These are phyloP conservation scores for Sebastes aleutianus DNA, from an alignment of 2,797 vertebrate genomes.

Conservation along the genomic window DNA sequence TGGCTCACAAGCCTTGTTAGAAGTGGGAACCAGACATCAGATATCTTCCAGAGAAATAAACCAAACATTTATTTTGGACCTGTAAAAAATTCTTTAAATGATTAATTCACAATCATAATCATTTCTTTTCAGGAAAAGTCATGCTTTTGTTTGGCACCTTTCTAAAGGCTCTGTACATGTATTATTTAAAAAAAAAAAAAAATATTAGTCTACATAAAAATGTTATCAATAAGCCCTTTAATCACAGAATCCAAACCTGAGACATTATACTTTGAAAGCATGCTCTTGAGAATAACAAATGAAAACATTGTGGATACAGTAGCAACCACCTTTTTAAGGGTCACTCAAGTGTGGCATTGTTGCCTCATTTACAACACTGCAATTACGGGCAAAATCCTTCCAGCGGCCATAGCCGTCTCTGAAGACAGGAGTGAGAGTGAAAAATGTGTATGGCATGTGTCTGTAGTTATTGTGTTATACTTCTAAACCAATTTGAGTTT, in stretches of 20 bases:
- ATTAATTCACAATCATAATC: no score
- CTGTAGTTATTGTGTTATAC: constrained; percentile 33
- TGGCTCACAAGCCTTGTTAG: no score
- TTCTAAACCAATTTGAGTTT: constrained; percentile 36
- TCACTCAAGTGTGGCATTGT: background rate
- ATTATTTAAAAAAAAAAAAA: no score
- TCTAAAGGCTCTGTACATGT: no score
- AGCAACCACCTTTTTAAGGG: constrained; percentile 10
- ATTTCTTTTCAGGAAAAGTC: no score
- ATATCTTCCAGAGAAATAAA: no score
- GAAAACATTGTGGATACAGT: background rate
- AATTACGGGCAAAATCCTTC: constrained; percentile 17
- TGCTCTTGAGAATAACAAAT: background rate
- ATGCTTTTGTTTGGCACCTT: no score
- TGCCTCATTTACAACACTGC: constrained; percentile 12
- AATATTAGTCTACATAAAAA: no score
- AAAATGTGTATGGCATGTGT: constrained; percentile 27
- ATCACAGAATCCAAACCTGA: background rate
- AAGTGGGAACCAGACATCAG: no score
- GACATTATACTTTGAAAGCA: background rate
- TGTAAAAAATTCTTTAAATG: no score
- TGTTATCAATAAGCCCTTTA: no score
- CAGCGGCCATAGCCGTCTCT: background rate
- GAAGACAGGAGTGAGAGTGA: constrained; percentile 12
- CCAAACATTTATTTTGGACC: no score